These are phyloP conservation scores for Neodon shergylaensis DNA, from an alignment of 2,113 vertebrate species.

Conservation along the genomic window DNA sequence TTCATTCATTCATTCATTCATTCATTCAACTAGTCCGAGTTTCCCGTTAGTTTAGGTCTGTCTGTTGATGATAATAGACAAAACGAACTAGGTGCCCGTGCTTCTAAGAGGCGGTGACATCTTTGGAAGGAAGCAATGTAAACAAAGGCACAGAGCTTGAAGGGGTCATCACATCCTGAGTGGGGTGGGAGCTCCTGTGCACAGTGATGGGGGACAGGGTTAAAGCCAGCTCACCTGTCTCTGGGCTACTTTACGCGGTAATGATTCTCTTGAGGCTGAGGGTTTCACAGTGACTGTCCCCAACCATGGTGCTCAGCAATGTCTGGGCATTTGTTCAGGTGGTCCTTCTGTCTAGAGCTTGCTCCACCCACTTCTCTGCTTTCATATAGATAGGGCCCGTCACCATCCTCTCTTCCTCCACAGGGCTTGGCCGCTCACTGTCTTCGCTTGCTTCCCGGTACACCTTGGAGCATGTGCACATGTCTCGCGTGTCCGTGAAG, in stretches of 20 bases:
- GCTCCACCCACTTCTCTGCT: not conserved
- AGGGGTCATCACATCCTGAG: accelerated
- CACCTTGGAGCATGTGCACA: not conserved
- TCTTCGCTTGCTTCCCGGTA: not conserved
- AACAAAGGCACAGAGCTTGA: not conserved
- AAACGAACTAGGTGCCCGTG: accelerated
- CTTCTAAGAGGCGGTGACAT: not conserved
- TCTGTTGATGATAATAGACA: not conserved
- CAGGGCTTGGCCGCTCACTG: not conserved
- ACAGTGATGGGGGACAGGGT: accelerated
- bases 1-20: not conserved
- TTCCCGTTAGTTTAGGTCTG: not conserved
- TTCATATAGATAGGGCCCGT: not conserved
- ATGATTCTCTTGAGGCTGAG: accelerated
- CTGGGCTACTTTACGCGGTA: not conserved
- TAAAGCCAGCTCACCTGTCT: not conserved
- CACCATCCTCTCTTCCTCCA: not conserved
- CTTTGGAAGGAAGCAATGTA: not conserved
- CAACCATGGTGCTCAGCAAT: not conserved
- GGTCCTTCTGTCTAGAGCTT: not conserved
- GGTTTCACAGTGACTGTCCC: accelerated
- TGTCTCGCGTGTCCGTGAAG: accelerated
- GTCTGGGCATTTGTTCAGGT: accelerated
- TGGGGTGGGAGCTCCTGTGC: not conserved
- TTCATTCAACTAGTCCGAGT: not conserved